Evolutionary conservation across 1,140 invertebrate genomes (phyloP), one percentile per base, ranked within the genome.

Genomic region (Vanessa tameamea): DNA sequence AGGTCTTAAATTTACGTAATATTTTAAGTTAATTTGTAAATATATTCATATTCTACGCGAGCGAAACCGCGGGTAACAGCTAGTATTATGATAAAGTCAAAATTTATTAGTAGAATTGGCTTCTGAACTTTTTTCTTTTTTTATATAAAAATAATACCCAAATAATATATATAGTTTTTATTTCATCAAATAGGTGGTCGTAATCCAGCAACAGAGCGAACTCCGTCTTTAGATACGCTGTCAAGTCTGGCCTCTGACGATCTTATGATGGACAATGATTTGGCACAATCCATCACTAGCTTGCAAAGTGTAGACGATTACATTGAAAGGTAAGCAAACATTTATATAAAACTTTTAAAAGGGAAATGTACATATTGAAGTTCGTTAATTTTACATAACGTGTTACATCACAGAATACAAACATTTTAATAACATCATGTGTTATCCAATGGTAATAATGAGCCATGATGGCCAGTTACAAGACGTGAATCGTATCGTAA

Each of bases 221-320:
- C 95, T 11, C 94, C 95, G 43, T 96, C 96, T 3, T 86, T 97
- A 55, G 96, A 96, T 75, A 97, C 96, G 0, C 85, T 97, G 23
- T 97, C 96, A 53, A 96, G 96, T 78, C 95, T 97, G 23, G 95
- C 96, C 31, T 97, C 96, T 1, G 96, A 97, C 83, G 96, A 97
- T 89, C 93, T 97, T 47, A 97, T 97, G 95, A 95, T 97, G 93
- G 96, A 97, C 92, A 97, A 95, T 80, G 96, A 97, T 74, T 90
- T 95, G 26, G 96, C 89, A 50, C 88, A 86, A 69, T 93, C 93
- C 66, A 88, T 93, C 74, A 93, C 93, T 55, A 93, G 95, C 82
- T 93, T 95, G 67, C 94, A 95, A 69, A 96, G 96, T 83, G 95
- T 95, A 47, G 95, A 96, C 67, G 95, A 96, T 85, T 94, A 94